Conservation (phyloP, 1,140 invertebrate species). For the Scaptomyza montana region DNA sequence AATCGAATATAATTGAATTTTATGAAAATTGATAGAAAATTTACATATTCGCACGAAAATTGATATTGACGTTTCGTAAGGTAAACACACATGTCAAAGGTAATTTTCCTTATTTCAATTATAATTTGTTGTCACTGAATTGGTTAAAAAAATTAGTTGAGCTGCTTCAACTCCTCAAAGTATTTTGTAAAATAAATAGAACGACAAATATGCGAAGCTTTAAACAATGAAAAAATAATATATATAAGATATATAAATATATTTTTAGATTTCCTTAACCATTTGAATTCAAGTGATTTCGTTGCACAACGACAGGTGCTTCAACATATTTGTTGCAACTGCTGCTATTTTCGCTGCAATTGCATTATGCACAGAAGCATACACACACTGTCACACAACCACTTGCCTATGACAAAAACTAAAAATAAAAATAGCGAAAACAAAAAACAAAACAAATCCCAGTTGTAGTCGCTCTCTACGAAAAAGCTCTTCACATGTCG, state of each 20-base stretch:
- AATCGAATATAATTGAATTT: conserved; percentile 66
- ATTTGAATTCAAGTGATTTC: conserved; percentile 16
- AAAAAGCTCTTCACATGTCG: conserved; percentile 33
- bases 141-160: conserved; percentile 6
- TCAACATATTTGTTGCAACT: conserved; percentile 11
- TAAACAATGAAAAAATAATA: not conserved
- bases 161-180: not conserved
- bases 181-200: conserved; percentile 10
- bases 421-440: not conserved
- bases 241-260: not conserved
- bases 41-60: conserved; percentile 17
- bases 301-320: conserved; percentile 11
- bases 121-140: conserved; percentile 13
- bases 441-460: not conserved
- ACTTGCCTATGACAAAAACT: not conserved
- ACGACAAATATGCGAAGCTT: not conserved
- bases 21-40: conserved; percentile 29
- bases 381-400: not conserved
- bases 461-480: conserved; percentile 7
- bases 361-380: conserved; percentile 10
- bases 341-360: conserved; percentile 7
- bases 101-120: conserved; percentile 41
- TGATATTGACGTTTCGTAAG: conserved; percentile 5
- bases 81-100: conserved; percentile 32
- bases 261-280: conserved; percentile 3